Base-by-base conservation (phyloP, 2,797 vertebrate species). In the Micropoecilia bifurca region DNA sequence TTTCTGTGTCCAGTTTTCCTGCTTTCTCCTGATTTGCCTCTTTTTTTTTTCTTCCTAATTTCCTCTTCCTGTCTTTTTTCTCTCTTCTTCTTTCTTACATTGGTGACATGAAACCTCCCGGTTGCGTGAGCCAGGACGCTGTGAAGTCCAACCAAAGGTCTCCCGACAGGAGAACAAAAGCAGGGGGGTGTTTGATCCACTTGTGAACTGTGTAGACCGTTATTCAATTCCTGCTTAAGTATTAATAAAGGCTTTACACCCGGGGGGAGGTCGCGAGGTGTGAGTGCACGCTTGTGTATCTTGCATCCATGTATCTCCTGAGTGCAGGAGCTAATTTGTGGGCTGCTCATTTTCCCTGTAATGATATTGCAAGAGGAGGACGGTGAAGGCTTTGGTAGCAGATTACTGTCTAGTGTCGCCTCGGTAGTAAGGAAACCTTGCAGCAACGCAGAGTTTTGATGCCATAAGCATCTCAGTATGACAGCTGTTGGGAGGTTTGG, bases 181-280 rank as follows among this genome's bases (percentile, higher is more conserved):
- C 84, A 33, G 55, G 30, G 72, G 89, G 92, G 90, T 90, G 92
- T 94, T 93, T 94, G 89, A 95, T 92, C 91, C 89, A 91, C 93
- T 88, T 90, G 88, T 91, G 92, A 94, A 90, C 90, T 87, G 82
- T 90, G 85, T 84, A 80, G 91, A 81, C 85, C 59, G 93, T 93
- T 92, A 95, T 95, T 93, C 92, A 94, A 95, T 91, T 94, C 93
- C 95, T 95, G 90, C 85, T 96, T 91, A 96, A 96, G 92, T 96
- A 96, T 96, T 96, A 92, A 96, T 96, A 94, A 93, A 89, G 92
- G 92, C 84, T 94, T 94, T 91, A 91, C 89, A 86, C 78, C 46
- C 88, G 79, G 76, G 82, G 90, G 91, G 92, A 94, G 93, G 93
- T 87, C 12, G 80, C 47, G 59, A 83, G 86, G 87, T 90, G 84